phyloP scores from a whole-genome alignment of 2,797 vertebrate species.

The Discoglossus pictus region DNA sequence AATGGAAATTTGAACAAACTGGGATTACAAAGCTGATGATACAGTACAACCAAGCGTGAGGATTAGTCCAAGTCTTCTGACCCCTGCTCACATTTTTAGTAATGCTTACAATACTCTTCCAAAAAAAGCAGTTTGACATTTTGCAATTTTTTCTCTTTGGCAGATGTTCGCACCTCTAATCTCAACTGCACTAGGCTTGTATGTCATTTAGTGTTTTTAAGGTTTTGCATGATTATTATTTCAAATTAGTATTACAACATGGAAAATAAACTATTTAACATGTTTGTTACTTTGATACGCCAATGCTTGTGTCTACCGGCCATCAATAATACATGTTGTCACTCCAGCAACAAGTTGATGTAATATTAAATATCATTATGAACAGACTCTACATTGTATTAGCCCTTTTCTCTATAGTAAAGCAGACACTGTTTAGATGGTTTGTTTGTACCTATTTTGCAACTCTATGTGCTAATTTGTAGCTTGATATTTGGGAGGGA shows the following conservation, averaged over 20 bases:
- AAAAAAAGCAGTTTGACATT: constrained; percentile 52
- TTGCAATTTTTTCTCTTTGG: constrained; percentile 43
- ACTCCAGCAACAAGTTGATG: too few species aligned
- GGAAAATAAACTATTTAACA: neutral
- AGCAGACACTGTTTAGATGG: too few species aligned
- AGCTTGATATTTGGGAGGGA: too few species aligned
- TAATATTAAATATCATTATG: too few species aligned
- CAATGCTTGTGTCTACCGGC: too few species aligned
- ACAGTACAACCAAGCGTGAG: constrained; percentile 34
- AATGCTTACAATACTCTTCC: constrained; percentile 42
- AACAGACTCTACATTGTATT: too few species aligned
- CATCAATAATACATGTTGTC: too few species aligned
- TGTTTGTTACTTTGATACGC: too few species aligned
- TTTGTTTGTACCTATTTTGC: too few species aligned
- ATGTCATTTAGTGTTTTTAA: constrained; percentile 39
- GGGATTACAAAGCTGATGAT: constrained; percentile 40
- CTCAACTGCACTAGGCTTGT: constrained; percentile 32
- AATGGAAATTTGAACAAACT: constrained; percentile 41
- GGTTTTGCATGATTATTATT: constrained; percentile 21
- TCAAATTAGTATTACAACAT: constrained; percentile 10
- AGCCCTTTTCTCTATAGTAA: too few species aligned
- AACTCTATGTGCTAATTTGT: too few species aligned
- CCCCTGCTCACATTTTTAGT: constrained; percentile 48
- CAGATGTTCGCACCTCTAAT: constrained; percentile 35
- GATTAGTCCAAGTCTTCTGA: constrained; percentile 49